phyloP scores from a whole-genome alignment of 2,113 vertebrate species.

The Genyomyrus donnyi region DNA sequence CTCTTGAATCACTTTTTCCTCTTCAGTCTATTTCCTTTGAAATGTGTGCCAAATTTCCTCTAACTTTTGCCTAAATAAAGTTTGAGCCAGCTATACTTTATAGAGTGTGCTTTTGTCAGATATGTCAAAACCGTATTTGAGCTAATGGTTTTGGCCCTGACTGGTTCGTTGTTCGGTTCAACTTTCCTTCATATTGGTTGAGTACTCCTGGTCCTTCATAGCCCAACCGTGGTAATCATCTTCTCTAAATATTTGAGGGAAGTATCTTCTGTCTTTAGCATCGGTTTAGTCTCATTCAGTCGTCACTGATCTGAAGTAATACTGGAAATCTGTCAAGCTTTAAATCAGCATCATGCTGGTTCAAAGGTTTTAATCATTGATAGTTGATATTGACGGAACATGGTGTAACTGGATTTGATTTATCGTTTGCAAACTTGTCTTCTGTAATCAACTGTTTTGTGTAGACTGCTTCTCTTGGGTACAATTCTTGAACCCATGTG shows the following conservation, averaged over 20 bases:
- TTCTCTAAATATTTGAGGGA: not conserved
- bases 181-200: slow-evolving; percentile 8
- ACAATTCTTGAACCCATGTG: not conserved
- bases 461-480: not conserved
- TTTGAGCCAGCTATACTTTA: not conserved
- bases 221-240: not conserved
- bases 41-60: not conserved
- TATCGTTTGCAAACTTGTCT: not conserved
- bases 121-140: not conserved
- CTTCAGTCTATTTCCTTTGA: slow-evolving; percentile 1
- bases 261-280: slow-evolving; percentile 1
- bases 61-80: not conserved
- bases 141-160: not conserved
- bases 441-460: not conserved
- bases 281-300: not conserved
- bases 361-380: not conserved
- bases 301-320: not conserved
- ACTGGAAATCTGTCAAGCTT: not conserved
- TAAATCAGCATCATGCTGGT: not conserved
- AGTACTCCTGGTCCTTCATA: not conserved
- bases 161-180: not conserved
- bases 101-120: slow-evolving; percentile 13
- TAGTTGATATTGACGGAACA: not conserved
- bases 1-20: slow-evolving; percentile 10
- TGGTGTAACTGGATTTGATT: not conserved